These are phyloP conservation scores for Cichladusa arquata DNA, from an alignment of 2,113 vertebrate species.

Conservation along the genomic window DNA sequence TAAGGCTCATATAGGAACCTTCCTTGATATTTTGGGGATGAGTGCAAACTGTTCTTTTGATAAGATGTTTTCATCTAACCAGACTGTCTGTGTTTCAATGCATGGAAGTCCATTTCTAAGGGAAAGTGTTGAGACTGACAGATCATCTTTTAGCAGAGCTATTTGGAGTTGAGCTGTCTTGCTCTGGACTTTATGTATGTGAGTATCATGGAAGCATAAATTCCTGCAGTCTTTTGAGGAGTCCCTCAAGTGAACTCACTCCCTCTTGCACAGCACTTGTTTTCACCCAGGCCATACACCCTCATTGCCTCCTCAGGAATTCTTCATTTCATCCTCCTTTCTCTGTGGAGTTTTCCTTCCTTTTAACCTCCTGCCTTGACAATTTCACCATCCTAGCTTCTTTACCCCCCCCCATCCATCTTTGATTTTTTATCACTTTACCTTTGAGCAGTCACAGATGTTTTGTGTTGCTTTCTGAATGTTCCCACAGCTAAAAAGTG, in stretches of 20 bases:
- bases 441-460: not conserved
- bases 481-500: not conserved
- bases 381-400: not conserved
- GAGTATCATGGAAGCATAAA: not conserved
- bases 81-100: not conserved
- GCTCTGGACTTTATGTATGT: not conserved
- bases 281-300: not conserved
- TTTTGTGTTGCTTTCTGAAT: not conserved
- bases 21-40: fast-evolving
- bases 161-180: not conserved
- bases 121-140: not conserved
- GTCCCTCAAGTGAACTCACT: not conserved
- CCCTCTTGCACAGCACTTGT: not conserved
- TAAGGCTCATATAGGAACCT: not conserved
- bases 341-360: not conserved
- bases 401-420: not conserved
- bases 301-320: not conserved
- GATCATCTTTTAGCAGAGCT: not conserved
- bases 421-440: not conserved
- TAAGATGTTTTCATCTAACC: not conserved
- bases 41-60: not conserved
- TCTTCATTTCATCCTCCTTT: not conserved
- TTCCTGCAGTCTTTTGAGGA: not conserved
- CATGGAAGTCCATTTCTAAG: not conserved
- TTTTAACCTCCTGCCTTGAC: not conserved